Evolutionary conservation across 2,888 invertebrate species (phyloP), one percentile per base, ranked within the genome.

Genomic region (Andrena chrysosceles): DNA sequence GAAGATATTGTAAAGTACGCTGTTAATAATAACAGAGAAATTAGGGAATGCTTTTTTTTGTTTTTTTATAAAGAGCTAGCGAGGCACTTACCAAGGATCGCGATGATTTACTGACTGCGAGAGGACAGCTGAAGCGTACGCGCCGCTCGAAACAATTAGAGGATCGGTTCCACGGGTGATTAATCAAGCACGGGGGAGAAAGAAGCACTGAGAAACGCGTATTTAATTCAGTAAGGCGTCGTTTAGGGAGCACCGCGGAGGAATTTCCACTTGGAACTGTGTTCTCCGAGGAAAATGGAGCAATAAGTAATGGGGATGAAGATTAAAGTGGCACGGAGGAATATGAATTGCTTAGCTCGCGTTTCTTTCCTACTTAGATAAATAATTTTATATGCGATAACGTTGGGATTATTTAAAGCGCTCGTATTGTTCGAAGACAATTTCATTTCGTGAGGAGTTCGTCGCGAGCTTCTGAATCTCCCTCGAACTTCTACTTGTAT

Each of bases 281-380:
- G 26, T 42, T 64, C 33, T 13, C 6, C 64, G 31, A 29, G 64
- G 48, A 33, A 48, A 64, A 64, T 42, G 54, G 67, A 23, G 48
- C 63, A 10, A 35, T 35, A 35, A 63, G 35, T 33, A 35, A 20
- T 42, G 35, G 64, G 64, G 42, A 42, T 16, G 64, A 64, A 64
- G 64, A 64, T 64, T 42, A 64, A 64, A 64, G 64, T 64, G 35
- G 23, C 26, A 8, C 26, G 26, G 26, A 10, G 26, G 48, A 48
- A 64, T 26, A 35, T 26, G 26, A 64, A 64, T 64, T 29, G 23
- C 48, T 56, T 23, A 10, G 26, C 54, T 56, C 56, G 56, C 20
- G 56, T 56, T 56, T 23, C 42, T 42, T 42, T 16, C 16, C 42
- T 42, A 1, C 16, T 42, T 42, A 16, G 42, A 42, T 42, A 42